Percentiles rank a stretch among this genome's conserved stretches.
These are phyloP conservation scores for Rhizoglyphus robini DNA, from an alignment of 1,140 invertebrate genomes.

Conservation along the genomic window DNA sequence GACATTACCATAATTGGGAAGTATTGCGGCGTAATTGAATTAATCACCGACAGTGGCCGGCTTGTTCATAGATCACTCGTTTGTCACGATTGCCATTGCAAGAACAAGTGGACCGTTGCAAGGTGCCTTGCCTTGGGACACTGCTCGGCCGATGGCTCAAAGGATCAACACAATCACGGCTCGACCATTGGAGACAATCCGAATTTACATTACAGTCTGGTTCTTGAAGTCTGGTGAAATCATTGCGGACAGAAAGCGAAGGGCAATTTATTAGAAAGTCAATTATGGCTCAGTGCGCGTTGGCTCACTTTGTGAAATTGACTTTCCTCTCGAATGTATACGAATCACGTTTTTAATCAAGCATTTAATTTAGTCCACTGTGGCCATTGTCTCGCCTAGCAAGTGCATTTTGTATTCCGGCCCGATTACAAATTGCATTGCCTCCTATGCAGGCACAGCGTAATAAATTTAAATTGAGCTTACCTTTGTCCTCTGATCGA, in stretches of 20 bases:
- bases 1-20: background rate
- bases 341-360: constrained; percentile 13
- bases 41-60: background rate
- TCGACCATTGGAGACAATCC: no score
- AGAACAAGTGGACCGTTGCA: no score
- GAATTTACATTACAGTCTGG: no score
- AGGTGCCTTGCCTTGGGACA: no score
- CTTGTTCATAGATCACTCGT: no score
- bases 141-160: no score
- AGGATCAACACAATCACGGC: no score
- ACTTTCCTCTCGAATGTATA: background rate
- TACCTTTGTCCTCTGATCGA: constrained; percentile 4
- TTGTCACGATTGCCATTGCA: no score
- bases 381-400: background rate
- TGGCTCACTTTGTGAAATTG: constrained; percentile 6
- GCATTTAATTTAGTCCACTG: constrained; percentile 12
- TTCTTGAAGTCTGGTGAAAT: no score
- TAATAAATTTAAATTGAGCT: constrained; percentile 11
- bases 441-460: background rate
- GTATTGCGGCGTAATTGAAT: background rate
- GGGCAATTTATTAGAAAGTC: constrained; percentile 10
- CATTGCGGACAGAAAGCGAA: no score
- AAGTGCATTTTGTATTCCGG: background rate
- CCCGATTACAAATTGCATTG: constrained; percentile 5
- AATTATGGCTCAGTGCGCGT: background rate